Base-by-base conservation (phyloP, 2,113 vertebrate species). In the Rhea pennata region DNA sequence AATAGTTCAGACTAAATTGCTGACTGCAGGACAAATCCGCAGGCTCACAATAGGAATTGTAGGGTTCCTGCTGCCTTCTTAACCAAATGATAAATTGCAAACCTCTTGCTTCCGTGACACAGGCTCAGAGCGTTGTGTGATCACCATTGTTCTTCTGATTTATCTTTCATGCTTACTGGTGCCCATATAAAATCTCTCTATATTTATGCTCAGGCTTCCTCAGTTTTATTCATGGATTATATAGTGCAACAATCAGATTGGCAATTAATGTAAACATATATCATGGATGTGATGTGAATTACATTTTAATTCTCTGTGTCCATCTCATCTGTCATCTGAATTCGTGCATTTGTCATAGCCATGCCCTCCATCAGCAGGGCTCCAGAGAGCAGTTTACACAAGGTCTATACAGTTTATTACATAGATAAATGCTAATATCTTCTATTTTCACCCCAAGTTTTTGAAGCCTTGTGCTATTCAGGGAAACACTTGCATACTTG, bases 1-100 rank as follows among this genome's bases (percentile, higher is more conserved):
- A 92, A 80, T 40, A 24, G 62, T 71, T 87, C 62, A 53, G 58
- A 24, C 40, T 67, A 88, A 96, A 88, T 29, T 92, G 95, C 94
- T 97, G 95, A 96, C 87, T 65, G 65, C 72, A 94, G 85, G 56
- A 95, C 61, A 89, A 84, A 93, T 95, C 89, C 76, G 62, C 77
- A 70, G 65, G 69, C 92, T 96, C 83, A 54, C 84, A 92, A 81
- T 24, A 87, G 95, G 83, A 90, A 54, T 15, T 64, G 56, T 15
- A 86, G 73, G 62, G 75, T 64, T 95, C 77, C 91, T 75, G 84
- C 82, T 93, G 87, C 66, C 75, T 90, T 65, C 85, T 78, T 87
- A 91, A 81, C 77, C 74, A 59, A 77, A 64, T 94, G 93, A 95
- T 92, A 88, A 92, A 93, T 97, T 94, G 94, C 70, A 91, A 84